Conservation (phyloP, 2,888 invertebrate species). For the Allolobophora icterica region DNA sequence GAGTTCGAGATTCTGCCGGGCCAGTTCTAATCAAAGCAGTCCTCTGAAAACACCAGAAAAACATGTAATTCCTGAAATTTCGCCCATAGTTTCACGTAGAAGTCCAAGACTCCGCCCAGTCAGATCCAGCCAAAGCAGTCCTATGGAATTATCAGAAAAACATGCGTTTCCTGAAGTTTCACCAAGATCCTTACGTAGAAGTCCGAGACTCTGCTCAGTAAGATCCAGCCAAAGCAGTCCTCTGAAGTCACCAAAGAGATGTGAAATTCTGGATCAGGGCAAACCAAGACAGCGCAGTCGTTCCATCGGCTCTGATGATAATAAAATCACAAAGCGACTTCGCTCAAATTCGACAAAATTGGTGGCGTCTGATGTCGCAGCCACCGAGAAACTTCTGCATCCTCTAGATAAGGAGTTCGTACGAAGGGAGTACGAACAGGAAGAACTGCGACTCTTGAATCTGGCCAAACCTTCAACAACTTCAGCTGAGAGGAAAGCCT, state of each 20-base stretch:
- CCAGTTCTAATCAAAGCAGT: neutral
- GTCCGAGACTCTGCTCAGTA: neutral
- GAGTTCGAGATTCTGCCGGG: neutral
- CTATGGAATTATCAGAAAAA: neutral
- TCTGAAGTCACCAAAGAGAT: neutral
- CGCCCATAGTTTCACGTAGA: neutral
- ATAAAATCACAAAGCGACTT: neutral
- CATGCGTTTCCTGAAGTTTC: neutral
- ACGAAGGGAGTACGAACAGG: neutral
- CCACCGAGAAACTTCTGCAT: neutral
- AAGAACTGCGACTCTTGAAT: neutral
- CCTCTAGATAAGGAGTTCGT: neutral
- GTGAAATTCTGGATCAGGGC: neutral
- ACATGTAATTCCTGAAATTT: neutral
- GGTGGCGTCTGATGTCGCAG: neutral
- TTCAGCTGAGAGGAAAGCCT: neutral
- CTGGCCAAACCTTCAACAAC: neutral
- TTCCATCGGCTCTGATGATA: neutral
- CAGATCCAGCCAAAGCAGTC: neutral
- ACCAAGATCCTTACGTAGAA: neutral
- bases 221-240: slow-evolving; percentile 2
- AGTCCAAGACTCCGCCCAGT: neutral
- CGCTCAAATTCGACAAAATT: neutral
- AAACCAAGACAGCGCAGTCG: neutral
- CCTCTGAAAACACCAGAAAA: neutral